A percentile compares a stretch with the other conserved stretches of the same genome.
Conservation (phyloP, 2,797 vertebrate species). For the Peromyscus melanophrys region DNA sequence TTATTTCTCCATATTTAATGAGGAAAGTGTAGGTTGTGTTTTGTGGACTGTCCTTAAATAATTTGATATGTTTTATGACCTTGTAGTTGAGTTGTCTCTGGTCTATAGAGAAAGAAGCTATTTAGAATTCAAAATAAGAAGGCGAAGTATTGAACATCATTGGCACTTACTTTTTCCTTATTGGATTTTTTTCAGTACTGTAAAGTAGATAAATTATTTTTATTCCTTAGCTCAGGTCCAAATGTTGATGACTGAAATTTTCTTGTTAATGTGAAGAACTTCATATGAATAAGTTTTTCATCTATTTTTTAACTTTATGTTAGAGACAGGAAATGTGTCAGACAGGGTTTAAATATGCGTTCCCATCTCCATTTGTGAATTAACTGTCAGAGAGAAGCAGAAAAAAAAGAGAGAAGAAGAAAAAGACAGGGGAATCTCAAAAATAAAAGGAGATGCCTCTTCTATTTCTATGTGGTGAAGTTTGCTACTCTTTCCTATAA, state of each 20-base stretch:
- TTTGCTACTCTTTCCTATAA: neutral
- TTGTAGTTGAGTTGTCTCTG: neutral
- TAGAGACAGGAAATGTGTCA: neutral
- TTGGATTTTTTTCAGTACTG: neutral
- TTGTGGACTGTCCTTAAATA: slow-evolving; percentile 43
- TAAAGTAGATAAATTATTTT: neutral
- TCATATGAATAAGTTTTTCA: neutral
- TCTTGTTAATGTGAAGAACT: neutral
- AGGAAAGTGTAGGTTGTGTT: slow-evolving; percentile 13
- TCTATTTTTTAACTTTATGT: neutral
- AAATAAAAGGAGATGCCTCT: neutral
- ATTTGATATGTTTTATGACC: neutral
- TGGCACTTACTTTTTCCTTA: neutral
- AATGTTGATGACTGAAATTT: neutral
- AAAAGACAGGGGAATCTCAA: neutral
- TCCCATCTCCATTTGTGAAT: neutral
- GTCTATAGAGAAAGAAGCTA: neutral
- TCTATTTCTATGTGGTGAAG: fast-evolving
- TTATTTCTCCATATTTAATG: slow-evolving; percentile 43
- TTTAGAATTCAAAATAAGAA: slow-evolving; percentile 3
- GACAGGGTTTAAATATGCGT: neutral
- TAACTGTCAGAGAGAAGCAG: neutral
- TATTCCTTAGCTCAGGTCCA: neutral
- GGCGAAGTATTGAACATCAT: neutral
- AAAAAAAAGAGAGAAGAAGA: neutral